Base-by-base conservation (phyloP, 1,140 invertebrate genomes). In the Drosophila murphyi region DNA sequence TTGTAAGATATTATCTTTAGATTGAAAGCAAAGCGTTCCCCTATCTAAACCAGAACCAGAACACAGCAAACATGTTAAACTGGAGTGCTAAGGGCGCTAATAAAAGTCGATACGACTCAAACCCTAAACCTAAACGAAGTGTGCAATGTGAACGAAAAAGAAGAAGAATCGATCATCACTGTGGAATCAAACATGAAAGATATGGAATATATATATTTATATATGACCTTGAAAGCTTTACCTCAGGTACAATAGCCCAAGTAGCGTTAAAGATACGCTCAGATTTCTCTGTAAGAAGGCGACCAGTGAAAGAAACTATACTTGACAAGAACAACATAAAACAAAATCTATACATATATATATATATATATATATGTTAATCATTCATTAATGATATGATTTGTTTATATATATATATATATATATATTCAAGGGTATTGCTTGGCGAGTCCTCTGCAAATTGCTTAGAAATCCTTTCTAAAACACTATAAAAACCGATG, bases 171-270 rank as follows among this genome's bases (percentile, higher is more conserved):
- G 5, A 47, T 47, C 6, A 48, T n/a, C 4, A n/a, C 12, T 6
- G 7, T 28, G 20, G 20, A 48, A 48, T 29, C 3, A 28, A 48
- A 43, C 5, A 31, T 10, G 29, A 5, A 31, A 12, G 39, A 43
- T 20, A 20, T 20, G 28, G 2, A 20, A 56, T 7, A 43, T 31
- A 7, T 28, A 31, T 10, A 28, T 41, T n/a, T 43, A 37, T 3
- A 20, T 20, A 20, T 20, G 20, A 20, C 20, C 0, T 29, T n/a
- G 20, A 61, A 61, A 50, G 45, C 59, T 37, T 50, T 50, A 50
- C 5, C 59, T 61, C 59, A 61, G 32, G 45, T 61, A 37, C 31
- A 60, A 20, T 32, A 43, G 28, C 52, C 50, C 7, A 41, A 47
- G 28, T 29, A 47, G 3, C 39, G 8, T 41, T 39, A 6, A 39